These are phyloP conservation scores for Netelia fuscicornis DNA, from an alignment of 2,888 invertebrate species.

Conservation along the genomic window DNA sequence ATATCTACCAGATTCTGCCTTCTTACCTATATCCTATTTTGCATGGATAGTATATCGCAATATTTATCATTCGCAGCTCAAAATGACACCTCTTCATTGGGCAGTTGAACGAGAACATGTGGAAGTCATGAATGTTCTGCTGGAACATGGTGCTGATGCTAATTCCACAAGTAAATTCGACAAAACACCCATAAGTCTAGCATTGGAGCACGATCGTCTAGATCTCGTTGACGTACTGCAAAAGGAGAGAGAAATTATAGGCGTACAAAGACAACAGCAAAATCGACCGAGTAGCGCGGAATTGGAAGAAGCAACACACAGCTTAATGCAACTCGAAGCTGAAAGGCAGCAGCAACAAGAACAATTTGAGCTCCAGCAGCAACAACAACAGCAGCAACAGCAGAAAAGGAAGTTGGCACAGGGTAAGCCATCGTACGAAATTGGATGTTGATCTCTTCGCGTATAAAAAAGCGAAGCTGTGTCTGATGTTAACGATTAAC, in stretches of 20 bases:
- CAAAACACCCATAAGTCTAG: slow-evolving; percentile 89
- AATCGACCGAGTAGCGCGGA: slow-evolving; percentile 78
- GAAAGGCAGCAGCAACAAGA: slow-evolving; percentile 77
- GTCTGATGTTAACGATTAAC: slow-evolving; percentile 16
- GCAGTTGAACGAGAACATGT: slow-evolving; percentile 93
- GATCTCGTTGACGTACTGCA: slow-evolving; percentile 88
- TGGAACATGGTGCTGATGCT: slow-evolving; percentile 91
- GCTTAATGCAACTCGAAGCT: slow-evolving; percentile 80
- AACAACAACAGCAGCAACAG: slow-evolving; percentile 75
- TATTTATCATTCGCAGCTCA: slow-evolving; percentile 86
- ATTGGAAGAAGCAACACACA: slow-evolving; percentile 81
- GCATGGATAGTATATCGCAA: slow-evolving; percentile 33
- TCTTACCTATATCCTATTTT: slow-evolving; percentile 22
- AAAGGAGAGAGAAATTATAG: slow-evolving; percentile 81
- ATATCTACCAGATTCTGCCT: slow-evolving; percentile 55
- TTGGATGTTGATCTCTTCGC: neutral
- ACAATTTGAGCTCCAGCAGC: slow-evolving; percentile 75
- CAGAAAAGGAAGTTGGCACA: slow-evolving; percentile 73
- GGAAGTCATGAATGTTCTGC: slow-evolving; percentile 89
- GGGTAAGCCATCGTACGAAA: slow-evolving; percentile 67
- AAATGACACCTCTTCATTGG: slow-evolving; percentile 98
- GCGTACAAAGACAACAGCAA: slow-evolving; percentile 75
- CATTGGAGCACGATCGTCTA: slow-evolving; percentile 88
- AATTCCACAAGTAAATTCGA: slow-evolving; percentile 90
- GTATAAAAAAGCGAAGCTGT: neutral